A percentile compares a stretch with the other conserved stretches of the same genome.
These are phyloP conservation scores for Morone saxatilis DNA, from an alignment of 2,113 vertebrate genomes.

Conservation along the genomic window DNA sequence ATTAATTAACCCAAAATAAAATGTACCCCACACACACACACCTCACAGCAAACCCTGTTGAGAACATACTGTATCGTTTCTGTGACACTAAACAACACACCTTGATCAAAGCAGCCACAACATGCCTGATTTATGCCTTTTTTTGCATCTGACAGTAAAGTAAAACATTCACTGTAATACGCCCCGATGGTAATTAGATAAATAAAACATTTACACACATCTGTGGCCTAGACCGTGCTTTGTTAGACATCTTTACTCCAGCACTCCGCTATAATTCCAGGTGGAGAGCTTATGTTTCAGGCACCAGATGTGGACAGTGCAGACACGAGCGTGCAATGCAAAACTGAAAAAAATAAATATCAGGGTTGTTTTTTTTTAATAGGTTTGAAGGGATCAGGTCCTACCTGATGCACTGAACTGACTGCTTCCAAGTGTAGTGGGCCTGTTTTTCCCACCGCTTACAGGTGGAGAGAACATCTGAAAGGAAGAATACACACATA, in stretches of 20 bases:
- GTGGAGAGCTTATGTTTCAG: conserved; percentile 64
- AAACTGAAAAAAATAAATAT: conserved; percentile 46
- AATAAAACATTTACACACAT: conserved; percentile 51
- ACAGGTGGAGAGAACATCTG: conserved; percentile 99
- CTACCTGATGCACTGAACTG: conserved; percentile 98
- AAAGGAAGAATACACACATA: conserved; percentile 48
- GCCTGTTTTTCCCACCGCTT: conserved; percentile 96
- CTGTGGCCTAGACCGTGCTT: conserved; percentile 43
- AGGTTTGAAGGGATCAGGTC: conserved; percentile 62
- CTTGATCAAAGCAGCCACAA: conserved; percentile 21
- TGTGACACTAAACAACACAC: conserved; percentile 21
- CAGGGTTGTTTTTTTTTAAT: conserved; percentile 9
- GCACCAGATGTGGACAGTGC: conserved; percentile 63
- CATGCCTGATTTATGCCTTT: conserved; percentile 3
- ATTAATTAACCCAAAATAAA: not conserved
- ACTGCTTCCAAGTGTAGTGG: conserved; percentile 97
- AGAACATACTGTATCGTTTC: not conserved
- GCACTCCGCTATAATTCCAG: conserved; percentile 58
- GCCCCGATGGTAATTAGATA: conserved; percentile 32
- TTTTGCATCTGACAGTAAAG: conserved; percentile 16
- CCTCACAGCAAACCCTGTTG: conserved; percentile 13
- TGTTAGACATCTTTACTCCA: conserved; percentile 56
- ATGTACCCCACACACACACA: not conserved
- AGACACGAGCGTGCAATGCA: conserved; percentile 41
- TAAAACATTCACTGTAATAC: conserved; percentile 23